A percentile compares a stretch with the other conserved stretches of the same genome.
Evolutionary conservation across 1,140 invertebrate genomes (phyloP).

Genomic region (Danaus plexippus): DNA sequence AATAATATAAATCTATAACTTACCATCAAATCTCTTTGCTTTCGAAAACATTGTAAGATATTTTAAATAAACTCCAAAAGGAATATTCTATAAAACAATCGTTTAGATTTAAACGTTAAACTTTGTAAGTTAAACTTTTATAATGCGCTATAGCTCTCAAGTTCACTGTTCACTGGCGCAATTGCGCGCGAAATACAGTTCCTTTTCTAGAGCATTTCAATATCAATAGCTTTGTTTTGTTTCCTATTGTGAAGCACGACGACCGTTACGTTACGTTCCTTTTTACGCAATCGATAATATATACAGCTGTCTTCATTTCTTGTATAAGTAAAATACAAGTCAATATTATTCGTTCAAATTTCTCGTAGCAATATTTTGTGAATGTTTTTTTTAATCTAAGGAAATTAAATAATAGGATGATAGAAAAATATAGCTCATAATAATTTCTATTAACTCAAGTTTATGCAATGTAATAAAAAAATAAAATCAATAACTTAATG

Average conservation of each 20-base stretch:
- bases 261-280: slow-evolving; percentile 45
- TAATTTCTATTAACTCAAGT: too few species aligned
- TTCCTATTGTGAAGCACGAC: slow-evolving; percentile 13
- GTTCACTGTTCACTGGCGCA: background rate
- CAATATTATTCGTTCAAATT: too few species aligned
- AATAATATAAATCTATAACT: slow-evolving; percentile 23
- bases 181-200: slow-evolving; percentile 15
- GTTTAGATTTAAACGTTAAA: background rate
- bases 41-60: slow-evolving; percentile 53
- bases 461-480: too few species aligned
- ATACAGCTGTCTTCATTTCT: slow-evolving; percentile 1
- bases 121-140: background rate
- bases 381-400: too few species aligned
- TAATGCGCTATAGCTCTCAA: background rate
- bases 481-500: too few species aligned
- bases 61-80: too few species aligned
- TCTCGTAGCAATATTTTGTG: too few species aligned
- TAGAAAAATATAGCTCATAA: too few species aligned
- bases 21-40: slow-evolving; percentile 62
- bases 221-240: slow-evolving; percentile 16
- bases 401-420: too few species aligned
- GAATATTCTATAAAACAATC: too few species aligned
- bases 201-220: background rate
- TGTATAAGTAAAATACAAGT: too few species aligned
- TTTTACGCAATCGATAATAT: slow-evolving; percentile 14